Conservation (phyloP, 1,140 invertebrate species). For the Achroia grisella region DNA sequence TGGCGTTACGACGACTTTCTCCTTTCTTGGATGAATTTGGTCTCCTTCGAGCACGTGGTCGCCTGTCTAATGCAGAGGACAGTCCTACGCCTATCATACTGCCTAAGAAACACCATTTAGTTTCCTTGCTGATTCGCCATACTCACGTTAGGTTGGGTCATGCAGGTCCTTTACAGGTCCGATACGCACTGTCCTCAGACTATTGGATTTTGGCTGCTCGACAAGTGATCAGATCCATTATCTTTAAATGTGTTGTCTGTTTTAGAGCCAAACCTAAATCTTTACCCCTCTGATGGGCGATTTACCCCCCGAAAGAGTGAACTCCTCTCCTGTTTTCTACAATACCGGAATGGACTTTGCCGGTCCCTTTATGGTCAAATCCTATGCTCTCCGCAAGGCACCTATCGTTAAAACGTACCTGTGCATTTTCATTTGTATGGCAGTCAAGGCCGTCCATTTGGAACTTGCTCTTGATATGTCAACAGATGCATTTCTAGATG, state of each 20-base stretch:
- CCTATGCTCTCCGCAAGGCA: constrained; percentile 8
- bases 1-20: too few species aligned
- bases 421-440: constrained; percentile 40
- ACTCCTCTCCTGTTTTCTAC: neutral
- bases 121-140: too few species aligned
- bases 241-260: neutral
- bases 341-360: constrained; percentile 2
- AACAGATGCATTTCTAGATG: constrained; percentile 32
- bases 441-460: constrained; percentile 36
- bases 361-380: constrained; percentile 5
- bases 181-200: neutral
- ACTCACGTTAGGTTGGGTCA: neutral
- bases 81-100: too few species aligned
- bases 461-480: constrained; percentile 16
- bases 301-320: neutral
- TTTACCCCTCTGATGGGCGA: constrained; percentile 1
- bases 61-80: too few species aligned
- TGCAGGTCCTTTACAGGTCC: neutral
- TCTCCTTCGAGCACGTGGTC: too few species aligned
- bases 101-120: too few species aligned
- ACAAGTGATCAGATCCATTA: neutral
- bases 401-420: constrained; percentile 39
- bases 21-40: too few species aligned
- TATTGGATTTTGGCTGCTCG: neutral
- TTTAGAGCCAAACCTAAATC: neutral